phyloP scores from a whole-genome alignment of 2,888 invertebrate species.

The Chelonus formosanus region DNA sequence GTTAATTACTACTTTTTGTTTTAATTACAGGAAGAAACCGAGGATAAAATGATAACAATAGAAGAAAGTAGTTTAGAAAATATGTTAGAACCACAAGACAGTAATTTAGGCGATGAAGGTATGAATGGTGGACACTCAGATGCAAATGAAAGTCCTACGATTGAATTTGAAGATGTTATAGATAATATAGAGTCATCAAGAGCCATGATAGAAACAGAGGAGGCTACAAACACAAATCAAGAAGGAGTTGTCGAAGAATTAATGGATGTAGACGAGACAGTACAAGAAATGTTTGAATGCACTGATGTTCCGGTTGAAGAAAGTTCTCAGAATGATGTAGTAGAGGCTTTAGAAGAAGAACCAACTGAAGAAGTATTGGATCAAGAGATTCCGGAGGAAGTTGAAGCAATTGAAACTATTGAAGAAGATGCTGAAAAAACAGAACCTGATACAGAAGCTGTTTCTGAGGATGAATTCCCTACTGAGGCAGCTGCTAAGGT shows the following conservation, averaged over 20 bases:
- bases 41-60: slow-evolving; percentile 40
- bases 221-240: slow-evolving; percentile 28
- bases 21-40: slow-evolving; percentile 30
- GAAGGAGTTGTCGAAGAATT: no score
- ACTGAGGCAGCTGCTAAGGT: slow-evolving; percentile 63
- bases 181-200: slow-evolving; percentile 43
- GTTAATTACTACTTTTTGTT: slow-evolving; percentile 1
- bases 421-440: slow-evolving; percentile 59
- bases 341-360: slow-evolving; percentile 19
- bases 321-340: slow-evolving; percentile 33
- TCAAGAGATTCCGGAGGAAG: neutral
- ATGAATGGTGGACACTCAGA: slow-evolving; percentile 47
- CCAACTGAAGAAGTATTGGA: slow-evolving; percentile 28
- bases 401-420: slow-evolving; percentile 12
- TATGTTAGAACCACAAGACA: slow-evolving; percentile 42
- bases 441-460: slow-evolving; percentile 84
- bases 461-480: slow-evolving; percentile 80
- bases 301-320: no score
- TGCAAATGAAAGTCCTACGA: slow-evolving; percentile 31
- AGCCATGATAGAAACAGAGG: slow-evolving; percentile 35
- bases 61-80: slow-evolving; percentile 46
- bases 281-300: no score
- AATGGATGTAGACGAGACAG: no score
- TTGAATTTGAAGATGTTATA: slow-evolving; percentile 40
- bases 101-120: slow-evolving; percentile 48